phyloP scores from a whole-genome alignment of 2,113 vertebrate genomes.

The Delphinus delphis region DNA sequence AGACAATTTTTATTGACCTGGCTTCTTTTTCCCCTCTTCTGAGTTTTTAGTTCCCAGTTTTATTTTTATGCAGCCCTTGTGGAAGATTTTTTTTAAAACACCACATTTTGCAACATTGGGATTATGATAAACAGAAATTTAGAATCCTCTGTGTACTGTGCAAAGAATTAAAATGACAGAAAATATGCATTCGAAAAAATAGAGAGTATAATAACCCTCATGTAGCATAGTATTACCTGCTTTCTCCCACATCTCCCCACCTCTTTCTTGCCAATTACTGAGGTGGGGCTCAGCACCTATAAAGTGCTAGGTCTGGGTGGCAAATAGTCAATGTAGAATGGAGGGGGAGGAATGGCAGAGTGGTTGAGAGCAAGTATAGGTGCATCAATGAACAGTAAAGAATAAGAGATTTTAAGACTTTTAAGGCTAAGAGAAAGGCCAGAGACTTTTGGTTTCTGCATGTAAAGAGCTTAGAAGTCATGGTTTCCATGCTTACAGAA shows the following conservation, averaged over 20 bases:
- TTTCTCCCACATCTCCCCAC: too few relatives aligned
- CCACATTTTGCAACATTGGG: conserved; percentile 25
- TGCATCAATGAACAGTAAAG: background rate
- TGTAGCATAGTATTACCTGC: background rate
- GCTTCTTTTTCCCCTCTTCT: background rate
- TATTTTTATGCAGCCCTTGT: background rate
- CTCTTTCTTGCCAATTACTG: background rate
- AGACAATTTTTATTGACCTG: conserved; percentile 6
- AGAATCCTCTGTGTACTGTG: background rate
- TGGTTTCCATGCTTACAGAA: background rate
- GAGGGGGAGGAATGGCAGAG: background rate
- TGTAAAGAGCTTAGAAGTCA: background rate
- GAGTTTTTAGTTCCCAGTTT: conserved; percentile 19
- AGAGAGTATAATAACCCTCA: background rate
- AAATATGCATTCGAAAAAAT: background rate
- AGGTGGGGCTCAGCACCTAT: background rate
- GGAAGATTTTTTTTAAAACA: conserved; percentile 50
- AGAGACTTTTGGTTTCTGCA: background rate
- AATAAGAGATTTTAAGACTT: background rate
- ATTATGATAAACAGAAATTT: conserved; percentile 58
- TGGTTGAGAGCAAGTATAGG: background rate
- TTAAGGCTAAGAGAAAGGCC: background rate
- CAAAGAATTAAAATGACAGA: conserved; percentile 14
- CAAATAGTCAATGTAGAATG: background rate
- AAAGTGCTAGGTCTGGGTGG: background rate